Evolutionary conservation across 2,797 vertebrate genomes (phyloP).

Genomic region (Pangasius sanitwongsei): DNA sequence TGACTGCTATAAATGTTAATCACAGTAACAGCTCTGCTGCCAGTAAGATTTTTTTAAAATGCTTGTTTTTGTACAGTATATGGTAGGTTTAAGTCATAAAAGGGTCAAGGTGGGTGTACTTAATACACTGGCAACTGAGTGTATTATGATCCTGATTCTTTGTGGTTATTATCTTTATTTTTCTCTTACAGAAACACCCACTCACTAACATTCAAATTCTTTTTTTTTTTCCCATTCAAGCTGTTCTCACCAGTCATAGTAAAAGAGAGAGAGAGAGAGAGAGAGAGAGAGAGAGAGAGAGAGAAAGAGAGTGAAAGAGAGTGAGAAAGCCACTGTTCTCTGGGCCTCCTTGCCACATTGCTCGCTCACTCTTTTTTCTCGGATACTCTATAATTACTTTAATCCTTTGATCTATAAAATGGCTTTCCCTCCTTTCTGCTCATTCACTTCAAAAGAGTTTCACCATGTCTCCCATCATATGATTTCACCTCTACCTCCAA

Average conservation of each 20-base stretch:
- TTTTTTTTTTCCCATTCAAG: neutral
- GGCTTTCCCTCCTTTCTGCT: neutral
- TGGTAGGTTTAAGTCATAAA: neutral
- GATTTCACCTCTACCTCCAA: neutral
- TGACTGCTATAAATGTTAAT: neutral
- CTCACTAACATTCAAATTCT: neutral
- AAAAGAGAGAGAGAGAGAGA: neutral
- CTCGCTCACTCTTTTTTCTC: neutral
- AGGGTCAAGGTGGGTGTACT: neutral
- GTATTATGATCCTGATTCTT: neutral
- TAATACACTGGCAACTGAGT: neutral
- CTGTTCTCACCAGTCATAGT: neutral
- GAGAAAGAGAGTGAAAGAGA: neutral
- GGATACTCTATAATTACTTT: neutral
- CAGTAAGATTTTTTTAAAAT: neutral
- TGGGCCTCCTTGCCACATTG: neutral
- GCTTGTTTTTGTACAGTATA: neutral
- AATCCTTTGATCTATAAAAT: slow-evolving; percentile 9
- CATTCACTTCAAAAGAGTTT: slow-evolving; percentile 13
- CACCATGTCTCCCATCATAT: neutral
- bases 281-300: no score
- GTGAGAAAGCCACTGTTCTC: neutral
- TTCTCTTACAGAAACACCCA: neutral
- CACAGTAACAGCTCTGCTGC: neutral
- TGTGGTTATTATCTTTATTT: neutral